Conservation (phyloP, 2,113 vertebrate genomes). For the Ivindomyrus marchei region DNA sequence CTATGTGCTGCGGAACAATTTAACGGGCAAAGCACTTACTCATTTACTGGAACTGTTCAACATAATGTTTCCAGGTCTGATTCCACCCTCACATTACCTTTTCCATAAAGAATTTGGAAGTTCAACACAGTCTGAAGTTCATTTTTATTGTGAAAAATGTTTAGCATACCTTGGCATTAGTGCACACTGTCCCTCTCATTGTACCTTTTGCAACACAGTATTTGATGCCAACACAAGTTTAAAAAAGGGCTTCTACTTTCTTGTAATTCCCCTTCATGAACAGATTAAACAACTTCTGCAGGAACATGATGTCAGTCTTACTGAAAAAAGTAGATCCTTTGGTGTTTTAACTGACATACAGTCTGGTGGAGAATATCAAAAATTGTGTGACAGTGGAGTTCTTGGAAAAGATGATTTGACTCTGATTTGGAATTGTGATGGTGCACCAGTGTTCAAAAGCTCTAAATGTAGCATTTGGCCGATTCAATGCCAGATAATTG, state of each 20-base stretch:
- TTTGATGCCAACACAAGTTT: neutral
- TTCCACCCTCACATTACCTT: too few relatives aligned
- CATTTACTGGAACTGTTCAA: too few relatives aligned
- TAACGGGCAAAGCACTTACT: neutral
- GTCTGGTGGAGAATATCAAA: slow-evolving; percentile 14
- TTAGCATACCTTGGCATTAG: neutral
- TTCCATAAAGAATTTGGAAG: too few relatives aligned
- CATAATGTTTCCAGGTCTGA: too few relatives aligned
- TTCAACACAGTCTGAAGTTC: neutral
- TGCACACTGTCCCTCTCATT: neutral
- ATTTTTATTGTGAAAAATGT: neutral
- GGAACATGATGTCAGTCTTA: too few relatives aligned
- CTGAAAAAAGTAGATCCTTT: too few relatives aligned
- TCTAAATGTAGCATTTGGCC: slow-evolving; percentile 24
- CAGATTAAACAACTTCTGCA: too few relatives aligned
- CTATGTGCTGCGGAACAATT: slow-evolving; percentile 9
- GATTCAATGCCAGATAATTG: slow-evolving; percentile 25
- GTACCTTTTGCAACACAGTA: neutral
- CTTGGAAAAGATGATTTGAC: slow-evolving; percentile 19
- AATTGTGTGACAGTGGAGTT: neutral
- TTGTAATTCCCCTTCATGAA: too few relatives aligned
- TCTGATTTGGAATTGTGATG: slow-evolving; percentile 34
- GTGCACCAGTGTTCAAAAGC: slow-evolving; percentile 28
- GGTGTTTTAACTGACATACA: slow-evolving; percentile 11
- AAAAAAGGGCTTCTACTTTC: too few relatives aligned